A percentile compares a stretch with the other conserved stretches of the same genome.
phyloP scores from a whole-genome alignment of 2,888 invertebrate genomes.

The Drosophila dives region DNA sequence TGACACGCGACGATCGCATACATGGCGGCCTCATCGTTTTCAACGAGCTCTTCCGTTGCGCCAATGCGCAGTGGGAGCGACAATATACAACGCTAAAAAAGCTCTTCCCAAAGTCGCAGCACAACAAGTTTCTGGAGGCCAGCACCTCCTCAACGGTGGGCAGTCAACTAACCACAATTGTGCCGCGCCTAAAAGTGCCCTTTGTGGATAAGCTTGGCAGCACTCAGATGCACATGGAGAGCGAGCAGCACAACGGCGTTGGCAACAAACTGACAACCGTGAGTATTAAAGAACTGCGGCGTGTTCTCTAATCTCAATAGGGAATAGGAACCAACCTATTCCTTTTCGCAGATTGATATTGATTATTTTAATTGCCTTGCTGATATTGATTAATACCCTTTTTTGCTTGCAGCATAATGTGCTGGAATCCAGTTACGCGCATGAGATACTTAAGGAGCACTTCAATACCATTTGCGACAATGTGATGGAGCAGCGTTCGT shows the following conservation, averaged over 20 bases:
- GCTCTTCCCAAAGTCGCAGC: constrained; percentile 84
- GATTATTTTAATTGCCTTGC: not conserved
- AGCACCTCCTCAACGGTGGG: constrained; percentile 56
- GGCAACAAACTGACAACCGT: constrained; percentile 74
- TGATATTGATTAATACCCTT: not conserved
- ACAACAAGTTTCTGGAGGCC: constrained; percentile 71
- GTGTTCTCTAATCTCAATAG: not conserved
- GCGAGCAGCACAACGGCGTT: constrained; percentile 75
- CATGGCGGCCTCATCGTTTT: constrained; percentile 96
- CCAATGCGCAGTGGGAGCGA: constrained; percentile 94
- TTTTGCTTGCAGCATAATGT: constrained; percentile 85
- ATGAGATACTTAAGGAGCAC: constrained; percentile 92
- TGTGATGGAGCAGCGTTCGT: constrained; percentile 91
- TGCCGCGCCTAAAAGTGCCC: constrained; percentile 85
- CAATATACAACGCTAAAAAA: constrained; percentile 91
- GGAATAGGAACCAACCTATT: not conserved
- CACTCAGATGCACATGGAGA: constrained; percentile 76
- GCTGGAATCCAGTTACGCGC: constrained; percentile 95
- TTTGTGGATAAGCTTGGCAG: constrained; percentile 84
- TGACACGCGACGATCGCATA: constrained; percentile 94
- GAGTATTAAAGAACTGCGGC: constrained; percentile 27
- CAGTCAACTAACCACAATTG: constrained; percentile 77
- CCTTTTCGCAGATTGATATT: not conserved
- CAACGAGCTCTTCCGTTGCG: constrained; percentile 96
- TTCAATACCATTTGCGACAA: constrained; percentile 91